These are phyloP conservation scores for Notodonta ziczac DNA, from an alignment of 2,888 invertebrate species.

Conservation along the genomic window DNA sequence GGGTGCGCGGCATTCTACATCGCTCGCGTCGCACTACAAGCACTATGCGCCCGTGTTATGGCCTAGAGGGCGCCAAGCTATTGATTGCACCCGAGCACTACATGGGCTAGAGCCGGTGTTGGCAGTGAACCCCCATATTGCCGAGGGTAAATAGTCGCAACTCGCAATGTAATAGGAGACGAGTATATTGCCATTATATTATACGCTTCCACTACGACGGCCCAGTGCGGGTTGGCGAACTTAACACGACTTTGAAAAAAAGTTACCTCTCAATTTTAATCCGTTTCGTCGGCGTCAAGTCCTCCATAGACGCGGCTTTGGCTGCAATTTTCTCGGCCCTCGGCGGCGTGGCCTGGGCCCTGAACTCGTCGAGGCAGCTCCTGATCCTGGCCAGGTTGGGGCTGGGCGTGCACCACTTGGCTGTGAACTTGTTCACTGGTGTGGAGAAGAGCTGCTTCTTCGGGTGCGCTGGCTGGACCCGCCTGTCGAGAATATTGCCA, in stretches of 20 bases:
- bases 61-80: too few species aligned
- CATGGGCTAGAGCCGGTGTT: too few species aligned
- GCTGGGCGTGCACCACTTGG: slow-evolving; percentile 47
- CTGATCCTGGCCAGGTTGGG: slow-evolving; percentile 62
- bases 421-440: slow-evolving; percentile 76
- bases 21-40: too few species aligned
- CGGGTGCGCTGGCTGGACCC: slow-evolving; percentile 65
- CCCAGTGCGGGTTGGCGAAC: neutral
- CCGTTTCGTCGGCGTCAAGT: slow-evolving; percentile 70
- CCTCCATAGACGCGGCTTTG: slow-evolving; percentile 76
- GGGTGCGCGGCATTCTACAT: too few species aligned
- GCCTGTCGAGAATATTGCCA: slow-evolving; percentile 38
- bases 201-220: too few species aligned
- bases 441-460: slow-evolving; percentile 73
- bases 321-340: slow-evolving; percentile 53
- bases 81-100: too few species aligned
- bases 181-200: neutral
- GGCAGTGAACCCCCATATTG: too few species aligned
- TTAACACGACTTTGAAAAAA: too few species aligned
- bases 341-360: slow-evolving; percentile 37
- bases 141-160: too few species aligned
- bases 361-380: slow-evolving; percentile 64
- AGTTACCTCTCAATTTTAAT: slow-evolving; percentile 55
- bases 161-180: too few species aligned
- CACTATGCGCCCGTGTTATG: too few species aligned